Conservation (phyloP, 2,113 vertebrate genomes). For the Corythornis cristatus region DNA sequence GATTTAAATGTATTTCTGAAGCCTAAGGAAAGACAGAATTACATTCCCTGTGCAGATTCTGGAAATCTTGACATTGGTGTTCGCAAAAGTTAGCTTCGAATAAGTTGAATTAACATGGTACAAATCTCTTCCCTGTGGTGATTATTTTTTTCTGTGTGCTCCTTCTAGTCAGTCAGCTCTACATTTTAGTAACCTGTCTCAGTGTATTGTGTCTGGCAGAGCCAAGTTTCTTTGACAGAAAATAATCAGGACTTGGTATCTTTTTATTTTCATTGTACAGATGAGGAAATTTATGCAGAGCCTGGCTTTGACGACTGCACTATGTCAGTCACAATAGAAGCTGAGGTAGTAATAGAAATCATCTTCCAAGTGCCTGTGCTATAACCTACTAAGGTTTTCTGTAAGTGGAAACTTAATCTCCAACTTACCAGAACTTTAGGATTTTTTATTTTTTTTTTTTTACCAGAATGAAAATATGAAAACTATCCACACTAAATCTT, state of each 20-base stretch:
- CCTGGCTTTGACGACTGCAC: background rate
- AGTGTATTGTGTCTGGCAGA: background rate
- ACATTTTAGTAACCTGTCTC: background rate
- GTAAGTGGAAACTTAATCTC: background rate
- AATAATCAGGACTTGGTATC: background rate
- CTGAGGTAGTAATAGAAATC: background rate
- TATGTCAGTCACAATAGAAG: background rate
- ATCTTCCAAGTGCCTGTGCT: background rate
- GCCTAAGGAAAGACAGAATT: background rate
- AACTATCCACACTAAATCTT: background rate
- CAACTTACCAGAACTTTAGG: background rate
- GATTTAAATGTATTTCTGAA: background rate
- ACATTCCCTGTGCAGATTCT: background rate
- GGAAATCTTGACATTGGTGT: background rate
- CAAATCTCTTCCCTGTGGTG: background rate
- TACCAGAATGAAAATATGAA: background rate
- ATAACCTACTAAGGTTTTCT: background rate
- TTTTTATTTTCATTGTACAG: background rate
- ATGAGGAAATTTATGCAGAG: background rate
- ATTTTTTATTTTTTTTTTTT: background rate
- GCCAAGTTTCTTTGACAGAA: background rate
- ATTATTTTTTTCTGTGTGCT: background rate
- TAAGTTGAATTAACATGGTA: background rate
- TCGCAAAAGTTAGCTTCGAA: background rate
- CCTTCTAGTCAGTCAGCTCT: background rate